Evolutionary conservation across 2,113 vertebrate species (phyloP).

Genomic region (Tenrec ecaudatus): DNA sequence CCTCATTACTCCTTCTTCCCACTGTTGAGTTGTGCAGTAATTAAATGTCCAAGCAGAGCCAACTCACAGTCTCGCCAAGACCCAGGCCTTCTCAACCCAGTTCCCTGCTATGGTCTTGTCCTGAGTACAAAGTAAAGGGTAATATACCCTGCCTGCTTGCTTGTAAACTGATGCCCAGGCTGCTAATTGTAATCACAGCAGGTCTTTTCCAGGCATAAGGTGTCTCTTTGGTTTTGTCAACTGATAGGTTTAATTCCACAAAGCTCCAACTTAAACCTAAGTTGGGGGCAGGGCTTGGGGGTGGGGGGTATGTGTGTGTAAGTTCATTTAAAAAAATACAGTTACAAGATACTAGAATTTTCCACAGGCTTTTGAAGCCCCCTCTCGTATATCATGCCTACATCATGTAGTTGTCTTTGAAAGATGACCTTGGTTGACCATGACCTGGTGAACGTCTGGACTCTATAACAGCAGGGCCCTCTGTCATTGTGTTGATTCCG

Average conservation of each 20-base stretch:
- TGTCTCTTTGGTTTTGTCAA: neutral
- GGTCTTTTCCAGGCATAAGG: conserved; percentile 17
- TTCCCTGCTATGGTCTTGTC: conserved; percentile 36
- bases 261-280: neutral
- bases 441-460: conserved; percentile 28
- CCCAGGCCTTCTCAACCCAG: conserved; percentile 43
- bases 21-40: neutral
- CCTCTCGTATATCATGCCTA: neutral
- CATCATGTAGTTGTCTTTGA: conserved; percentile 44
- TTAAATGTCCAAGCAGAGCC: conserved; percentile 17
- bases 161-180: conserved; percentile 40
- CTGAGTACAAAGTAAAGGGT: conserved; percentile 34
- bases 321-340: too few relatives aligned
- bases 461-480: neutral
- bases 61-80: conserved; percentile 28
- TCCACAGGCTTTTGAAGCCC: too few relatives aligned
- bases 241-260: neutral
- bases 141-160: neutral
- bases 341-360: too few relatives aligned
- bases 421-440: neutral
- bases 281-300: too few relatives aligned
- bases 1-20: conserved; percentile 23
- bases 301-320: too few relatives aligned
- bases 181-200: neutral
- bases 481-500: too few relatives aligned